These are phyloP conservation scores for Lasioglossum calceatum DNA, from an alignment of 2,888 invertebrate genomes.

Conservation along the genomic window DNA sequence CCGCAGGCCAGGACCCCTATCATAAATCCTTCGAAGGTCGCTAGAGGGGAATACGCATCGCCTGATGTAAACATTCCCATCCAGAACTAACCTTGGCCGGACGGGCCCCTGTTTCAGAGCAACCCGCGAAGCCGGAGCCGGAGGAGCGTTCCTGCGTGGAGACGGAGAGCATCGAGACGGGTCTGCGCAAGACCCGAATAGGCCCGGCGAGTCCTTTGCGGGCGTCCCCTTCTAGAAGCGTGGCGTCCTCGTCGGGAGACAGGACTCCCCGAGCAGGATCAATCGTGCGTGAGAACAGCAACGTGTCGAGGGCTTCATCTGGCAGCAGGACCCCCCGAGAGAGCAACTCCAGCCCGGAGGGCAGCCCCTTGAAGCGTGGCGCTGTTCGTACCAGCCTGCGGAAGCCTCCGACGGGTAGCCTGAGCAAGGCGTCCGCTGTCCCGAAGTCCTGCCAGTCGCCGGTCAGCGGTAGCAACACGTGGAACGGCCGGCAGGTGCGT, in stretches of 20 bases:
- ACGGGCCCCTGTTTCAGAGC: conserved; percentile 72
- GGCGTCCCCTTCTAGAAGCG: conserved; percentile 75
- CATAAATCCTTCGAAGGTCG: background rate
- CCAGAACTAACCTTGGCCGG: background rate
- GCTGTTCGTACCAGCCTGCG: conserved; percentile 85
- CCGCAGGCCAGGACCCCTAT: background rate
- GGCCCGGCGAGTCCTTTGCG: conserved; percentile 75
- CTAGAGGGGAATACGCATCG: too few species aligned
- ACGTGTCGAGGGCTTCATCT: conserved; percentile 78
- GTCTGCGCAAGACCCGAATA: conserved; percentile 88
- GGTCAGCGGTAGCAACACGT: conserved; percentile 88
- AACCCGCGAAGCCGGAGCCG: conserved; percentile 74
- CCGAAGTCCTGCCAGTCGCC: conserved; percentile 75
- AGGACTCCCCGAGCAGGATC: conserved; percentile 76
- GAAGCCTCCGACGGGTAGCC: conserved; percentile 85
- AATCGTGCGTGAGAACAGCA: conserved; percentile 79
- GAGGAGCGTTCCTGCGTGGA: conserved; percentile 80
- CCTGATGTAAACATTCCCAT: background rate
- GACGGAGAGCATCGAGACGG: conserved; percentile 87
- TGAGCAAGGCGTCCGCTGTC: conserved; percentile 85
- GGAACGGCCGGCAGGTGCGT: conserved; percentile 88
- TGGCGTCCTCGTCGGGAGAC: conserved; percentile 75
- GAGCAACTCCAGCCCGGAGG: conserved; percentile 79
- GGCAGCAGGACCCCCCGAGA: conserved; percentile 78
- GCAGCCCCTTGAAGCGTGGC: conserved; percentile 87